A percentile compares a stretch with the other conserved stretches of the same genome.
Conservation (phyloP, 64 coral and sea anemone species). For the Anthopleura sola region DNA sequence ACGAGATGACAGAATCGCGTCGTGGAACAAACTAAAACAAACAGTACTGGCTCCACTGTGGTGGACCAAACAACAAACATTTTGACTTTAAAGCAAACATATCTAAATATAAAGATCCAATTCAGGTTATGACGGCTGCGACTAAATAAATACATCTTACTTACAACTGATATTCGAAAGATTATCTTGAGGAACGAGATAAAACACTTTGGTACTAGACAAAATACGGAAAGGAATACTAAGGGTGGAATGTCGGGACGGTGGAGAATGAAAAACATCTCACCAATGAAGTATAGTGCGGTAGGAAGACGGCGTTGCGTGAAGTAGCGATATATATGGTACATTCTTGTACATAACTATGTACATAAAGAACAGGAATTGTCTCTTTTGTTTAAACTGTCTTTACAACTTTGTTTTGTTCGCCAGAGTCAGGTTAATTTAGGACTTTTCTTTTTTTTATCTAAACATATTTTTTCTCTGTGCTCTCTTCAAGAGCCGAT, state of each 20-base stretch:
- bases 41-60: background rate
- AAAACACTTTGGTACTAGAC: background rate
- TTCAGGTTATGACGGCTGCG: background rate
- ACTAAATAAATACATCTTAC: background rate
- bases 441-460: too few species aligned
- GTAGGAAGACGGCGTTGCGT: too few species aligned
- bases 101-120: background rate
- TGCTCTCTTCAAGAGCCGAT: too few species aligned
- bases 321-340: background rate
- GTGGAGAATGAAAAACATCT: background rate
- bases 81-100: background rate
- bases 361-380: too few species aligned
- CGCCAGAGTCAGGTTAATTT: too few species aligned
- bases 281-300: background rate
- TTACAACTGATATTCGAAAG: background rate
- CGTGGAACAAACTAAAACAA: background rate
- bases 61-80: background rate
- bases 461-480: too few species aligned
- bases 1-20: background rate
- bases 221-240: background rate
- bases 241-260: background rate
- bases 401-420: too few species aligned
- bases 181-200: background rate
- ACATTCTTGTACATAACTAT: background rate
- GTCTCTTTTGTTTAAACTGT: too few species aligned